phyloP scores from a whole-genome alignment of 1,140 invertebrate genomes.

The Cherax quadricarinatus region DNA sequence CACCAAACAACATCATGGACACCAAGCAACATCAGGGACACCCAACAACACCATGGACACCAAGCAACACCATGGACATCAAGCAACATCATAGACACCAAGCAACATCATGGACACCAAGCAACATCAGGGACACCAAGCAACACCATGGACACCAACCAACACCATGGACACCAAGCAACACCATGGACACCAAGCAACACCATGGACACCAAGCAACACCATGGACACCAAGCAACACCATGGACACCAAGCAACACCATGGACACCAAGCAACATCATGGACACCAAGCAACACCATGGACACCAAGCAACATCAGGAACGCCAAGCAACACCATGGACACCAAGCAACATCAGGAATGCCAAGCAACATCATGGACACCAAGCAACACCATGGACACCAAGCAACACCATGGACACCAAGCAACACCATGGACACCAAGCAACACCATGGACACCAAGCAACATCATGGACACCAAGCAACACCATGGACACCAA shows the following conservation, averaged over 20 bases:
- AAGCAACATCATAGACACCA: background rate
- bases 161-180: background rate
- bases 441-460: background rate
- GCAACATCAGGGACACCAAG: background rate
- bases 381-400: background rate
- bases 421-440: background rate
- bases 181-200: background rate
- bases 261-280: too few species aligned
- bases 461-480: too few species aligned
- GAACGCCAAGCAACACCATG: background rate
- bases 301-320: background rate
- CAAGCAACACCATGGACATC: background rate
- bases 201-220: background rate
- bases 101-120: background rate
- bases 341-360: background rate
- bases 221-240: background rate
- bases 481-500: background rate
- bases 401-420: background rate
- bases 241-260: background rate
- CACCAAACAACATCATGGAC: background rate
- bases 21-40: background rate
- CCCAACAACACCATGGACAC: background rate
- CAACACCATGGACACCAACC: background rate
- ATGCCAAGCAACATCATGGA: background rate
- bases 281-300: background rate